These are phyloP conservation scores for Lepus americanus DNA, from an alignment of 2,113 vertebrate species.

Conservation along the genomic window DNA sequence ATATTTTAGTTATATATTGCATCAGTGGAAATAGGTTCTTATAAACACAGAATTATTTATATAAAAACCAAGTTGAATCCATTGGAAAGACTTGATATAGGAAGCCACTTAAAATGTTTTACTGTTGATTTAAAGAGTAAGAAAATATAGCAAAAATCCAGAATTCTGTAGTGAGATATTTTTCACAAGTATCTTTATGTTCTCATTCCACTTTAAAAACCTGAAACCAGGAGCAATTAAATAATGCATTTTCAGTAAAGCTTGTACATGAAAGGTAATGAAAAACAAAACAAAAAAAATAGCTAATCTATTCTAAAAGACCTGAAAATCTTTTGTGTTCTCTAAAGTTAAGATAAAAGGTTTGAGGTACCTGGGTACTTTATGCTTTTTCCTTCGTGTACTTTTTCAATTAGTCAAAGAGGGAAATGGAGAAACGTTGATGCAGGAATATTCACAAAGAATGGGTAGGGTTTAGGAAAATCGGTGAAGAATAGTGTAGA, in stretches of 20 bases:
- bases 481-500: no score
- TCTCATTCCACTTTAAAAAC: slow-evolving; percentile 4
- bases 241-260: background rate
- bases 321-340: background rate
- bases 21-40: background rate
- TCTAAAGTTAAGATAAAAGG: slow-evolving; percentile 29
- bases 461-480: background rate
- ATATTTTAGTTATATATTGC: slow-evolving; percentile 12
- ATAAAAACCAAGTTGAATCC: background rate
- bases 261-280: slow-evolving; percentile 23
- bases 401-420: background rate
- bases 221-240: background rate
- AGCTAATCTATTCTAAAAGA: background rate
- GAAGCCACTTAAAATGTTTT: background rate
- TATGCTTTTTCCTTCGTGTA: background rate
- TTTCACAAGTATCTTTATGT: slow-evolving; percentile 22
- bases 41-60: background rate
- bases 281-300: slow-evolving; percentile 12
- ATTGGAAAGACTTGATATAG: background rate
- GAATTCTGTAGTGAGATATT: slow-evolving; percentile 3
- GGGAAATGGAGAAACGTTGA: background rate
- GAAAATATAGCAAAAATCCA: background rate
- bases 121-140: slow-evolving; percentile 13
- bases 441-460: background rate
- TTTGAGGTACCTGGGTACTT: background rate